phyloP scores from a whole-genome alignment of 2,113 vertebrate species.

The Melospiza melodia region DNA sequence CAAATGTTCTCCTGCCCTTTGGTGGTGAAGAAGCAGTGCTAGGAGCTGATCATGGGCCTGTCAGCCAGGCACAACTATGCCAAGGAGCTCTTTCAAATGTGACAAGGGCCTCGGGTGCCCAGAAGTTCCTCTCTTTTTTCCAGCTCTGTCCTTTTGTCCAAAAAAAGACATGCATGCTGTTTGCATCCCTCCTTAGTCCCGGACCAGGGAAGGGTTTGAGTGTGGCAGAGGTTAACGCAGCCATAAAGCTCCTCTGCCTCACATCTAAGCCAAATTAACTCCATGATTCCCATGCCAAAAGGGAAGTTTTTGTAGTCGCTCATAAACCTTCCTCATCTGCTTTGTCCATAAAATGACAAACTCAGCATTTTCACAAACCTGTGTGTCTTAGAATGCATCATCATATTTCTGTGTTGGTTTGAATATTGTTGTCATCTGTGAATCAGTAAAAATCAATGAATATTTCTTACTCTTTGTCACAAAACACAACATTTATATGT shows the following conservation, averaged over 20 bases:
- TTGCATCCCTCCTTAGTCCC: background rate
- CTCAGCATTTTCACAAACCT: background rate
- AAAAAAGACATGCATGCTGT: accelerated
- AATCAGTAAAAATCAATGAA: background rate
- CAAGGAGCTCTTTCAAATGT: background rate
- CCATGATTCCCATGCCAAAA: background rate
- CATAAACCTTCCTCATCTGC: background rate
- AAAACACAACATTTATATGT: background rate
- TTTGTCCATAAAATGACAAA: background rate
- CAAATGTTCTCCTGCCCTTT: background rate
- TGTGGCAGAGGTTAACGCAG: background rate
- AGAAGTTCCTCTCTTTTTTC: background rate
- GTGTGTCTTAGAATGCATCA: background rate
- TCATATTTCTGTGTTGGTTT: background rate
- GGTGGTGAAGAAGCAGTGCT: background rate
- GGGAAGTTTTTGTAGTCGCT: background rate
- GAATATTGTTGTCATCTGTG: background rate
- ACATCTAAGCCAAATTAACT: background rate
- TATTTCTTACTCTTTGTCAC: background rate
- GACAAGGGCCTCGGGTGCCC: background rate
- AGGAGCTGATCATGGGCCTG: background rate
- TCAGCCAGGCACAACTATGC: background rate
- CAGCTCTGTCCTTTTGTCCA: background rate
- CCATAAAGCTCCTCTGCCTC: background rate
- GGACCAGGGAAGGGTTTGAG: background rate